Base-by-base conservation (phyloP, 2,888 invertebrate species). In the Heterodera filipjevi region DNA sequence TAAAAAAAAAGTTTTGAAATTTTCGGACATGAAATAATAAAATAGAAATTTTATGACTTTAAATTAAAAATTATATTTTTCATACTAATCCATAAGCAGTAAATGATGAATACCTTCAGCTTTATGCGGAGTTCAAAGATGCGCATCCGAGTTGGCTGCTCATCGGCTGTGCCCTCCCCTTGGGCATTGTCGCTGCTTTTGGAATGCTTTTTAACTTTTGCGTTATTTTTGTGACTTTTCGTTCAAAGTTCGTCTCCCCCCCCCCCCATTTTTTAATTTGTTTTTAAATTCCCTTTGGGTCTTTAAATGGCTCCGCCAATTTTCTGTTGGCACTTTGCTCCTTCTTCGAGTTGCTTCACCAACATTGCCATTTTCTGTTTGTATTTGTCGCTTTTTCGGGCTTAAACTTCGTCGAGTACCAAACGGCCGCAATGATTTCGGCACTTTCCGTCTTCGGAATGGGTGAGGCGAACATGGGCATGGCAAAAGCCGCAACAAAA, bases 271-370 rank as follows among this genome's bases (percentile, higher is more conserved):
- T 53, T 0, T 12, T 44, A 10, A 5, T 10, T 10, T 10, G 12
- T 44, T 49, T 59, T 59, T 59, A n/a, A 59, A 27, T 59, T 59
- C 8, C 8, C 2, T n/a, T 59, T 27, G 59, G 59, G 59, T 5
- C 59, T 59, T 59, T 59, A 27, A 59, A 59, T 59, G 59, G 59
- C 59, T 8, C 59, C 27, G 59, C 59, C 59, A 59, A 59, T 59
- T n/a, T 44, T 73, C 27, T 73, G 22, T n/a, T 46, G 53, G 73
- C 73, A 22, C 35, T 73, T 32, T 53, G 53, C 64, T 73, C 46
- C n/a, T 73, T 46, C 27, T 73, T 73, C 14, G 73, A 73, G 46
- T 33, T 73, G 33, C 46, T 73, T n/a, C 73, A 73, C n/a, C 73
- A 73, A 27, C 10, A 14, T 73, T 8, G 73, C 33, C 73, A 73